phyloP scores from a whole-genome alignment of 2,888 invertebrate species.

The Embidobia sp. region DNA sequence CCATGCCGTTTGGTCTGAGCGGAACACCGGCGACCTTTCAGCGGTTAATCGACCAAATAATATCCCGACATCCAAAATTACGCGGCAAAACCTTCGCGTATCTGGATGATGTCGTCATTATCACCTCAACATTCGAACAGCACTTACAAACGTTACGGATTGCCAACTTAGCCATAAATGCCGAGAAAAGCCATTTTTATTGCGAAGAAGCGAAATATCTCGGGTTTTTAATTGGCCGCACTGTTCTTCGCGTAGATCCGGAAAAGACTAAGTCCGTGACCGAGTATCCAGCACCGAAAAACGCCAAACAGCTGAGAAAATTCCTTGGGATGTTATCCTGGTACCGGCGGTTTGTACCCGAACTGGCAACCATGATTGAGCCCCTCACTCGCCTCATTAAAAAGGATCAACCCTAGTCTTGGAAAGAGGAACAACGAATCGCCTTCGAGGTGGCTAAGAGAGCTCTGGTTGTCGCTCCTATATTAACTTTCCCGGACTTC shows the following conservation, averaged over 20 bases:
- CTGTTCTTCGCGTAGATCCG: not conserved
- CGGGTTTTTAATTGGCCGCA: not conserved
- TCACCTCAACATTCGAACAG: not conserved
- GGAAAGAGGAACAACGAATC: not conserved
- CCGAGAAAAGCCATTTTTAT: not conserved
- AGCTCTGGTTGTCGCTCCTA: constrained; percentile 27
- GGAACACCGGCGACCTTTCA: too few relatives aligned
- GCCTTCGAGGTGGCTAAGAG: not conserved
- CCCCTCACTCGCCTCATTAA: constrained; percentile 33
- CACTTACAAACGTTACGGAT: not conserved
- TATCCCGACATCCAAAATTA: too few relatives aligned
- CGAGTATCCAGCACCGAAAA: not conserved
- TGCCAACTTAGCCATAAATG: not conserved
- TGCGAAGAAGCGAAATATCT: not conserved
- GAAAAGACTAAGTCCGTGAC: not conserved
- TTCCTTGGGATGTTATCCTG: constrained; percentile 71
- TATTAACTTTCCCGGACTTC: constrained; percentile 62
- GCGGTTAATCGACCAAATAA: too few relatives aligned
- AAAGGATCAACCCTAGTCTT: not conserved
- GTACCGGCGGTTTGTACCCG: constrained; percentile 70
- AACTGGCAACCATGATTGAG: constrained; percentile 53
- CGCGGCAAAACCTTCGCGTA: not conserved
- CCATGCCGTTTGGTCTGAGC: too few relatives aligned
- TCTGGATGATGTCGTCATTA: not conserved
- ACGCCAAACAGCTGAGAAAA: not conserved